Evolutionary conservation across 2,888 invertebrate species (phyloP), one percentile per base, ranked within the genome.

Genomic region (Macaria liturata): DNA sequence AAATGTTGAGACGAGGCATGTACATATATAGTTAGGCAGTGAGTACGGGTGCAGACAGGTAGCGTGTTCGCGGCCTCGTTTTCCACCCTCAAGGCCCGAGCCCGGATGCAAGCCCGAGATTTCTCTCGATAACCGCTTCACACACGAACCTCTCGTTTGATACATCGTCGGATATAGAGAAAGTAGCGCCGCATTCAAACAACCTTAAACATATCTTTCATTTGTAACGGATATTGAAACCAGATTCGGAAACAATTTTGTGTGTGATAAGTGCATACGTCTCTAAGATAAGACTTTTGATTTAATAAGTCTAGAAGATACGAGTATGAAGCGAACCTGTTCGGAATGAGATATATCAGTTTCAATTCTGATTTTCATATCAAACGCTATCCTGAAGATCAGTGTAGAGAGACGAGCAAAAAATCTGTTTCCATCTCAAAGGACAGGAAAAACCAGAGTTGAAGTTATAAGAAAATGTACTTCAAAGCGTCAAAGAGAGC

Each of bases 401-500:
- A 9, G 42, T 42, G 34, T 37, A 37, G 43, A 46, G 48, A 30
- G 43, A 32, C 49, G 45, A 55, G 55, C 31, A 60, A 56, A 59
- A 59, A 60, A 60, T 49, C 42, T 60, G 59, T 60, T 60, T 56
- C 49, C 49, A 56, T 55, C 70, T 83, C 81, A 83, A 81, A 84
- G 80, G 78, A 80, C 74, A 74, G 71, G 78, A 80, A 81, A 83
- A 83, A 81, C 76, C 81, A 77, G 70, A 76, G 67, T 67, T 67
- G 71, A 78, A 80, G 78, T 70, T 78, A n/a, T 71, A 78, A 80
- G 81, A 83, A 84, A 81, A 83, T 82, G 75, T 70, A 75, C 78
- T 83, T 84, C 82, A 83, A 83, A 87, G 84, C 75, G 78, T 83
- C 85, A 85, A 84, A 85, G 88, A 80, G 76, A 80, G 76, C 78